Conservation (phyloP, 2,888 invertebrate genomes). For the Ferdinandea cuprea region DNA sequence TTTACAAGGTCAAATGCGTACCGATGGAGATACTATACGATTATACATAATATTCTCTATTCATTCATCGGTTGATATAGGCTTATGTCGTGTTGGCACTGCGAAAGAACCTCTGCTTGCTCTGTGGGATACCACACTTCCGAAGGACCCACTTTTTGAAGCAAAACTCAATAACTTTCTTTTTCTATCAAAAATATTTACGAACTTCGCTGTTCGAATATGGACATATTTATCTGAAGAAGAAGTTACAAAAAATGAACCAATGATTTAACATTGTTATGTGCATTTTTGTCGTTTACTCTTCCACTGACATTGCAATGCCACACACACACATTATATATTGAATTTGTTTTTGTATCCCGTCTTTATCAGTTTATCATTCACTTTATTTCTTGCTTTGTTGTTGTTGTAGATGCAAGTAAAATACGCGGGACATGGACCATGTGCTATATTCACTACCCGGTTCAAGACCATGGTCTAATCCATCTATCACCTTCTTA, state of each 20-base stretch:
- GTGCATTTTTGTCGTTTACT: conserved; percentile 50
- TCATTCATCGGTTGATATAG: conserved; percentile 32
- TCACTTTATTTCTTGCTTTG: conserved; percentile 29
- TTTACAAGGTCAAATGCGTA: conserved; percentile 63
- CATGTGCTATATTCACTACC: conserved; percentile 60
- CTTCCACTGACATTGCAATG: too few relatives aligned
- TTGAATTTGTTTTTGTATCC: neutral
- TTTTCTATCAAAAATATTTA: conserved; percentile 59
- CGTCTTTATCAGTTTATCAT: conserved; percentile 33
- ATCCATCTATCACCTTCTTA: conserved; percentile 11
- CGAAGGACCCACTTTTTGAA: conserved; percentile 31
- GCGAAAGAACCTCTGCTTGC: conserved; percentile 9
- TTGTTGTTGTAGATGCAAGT: conserved; percentile 24
- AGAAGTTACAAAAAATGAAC: neutral
- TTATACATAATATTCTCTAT: too few relatives aligned
- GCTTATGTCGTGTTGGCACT: conserved; percentile 10
- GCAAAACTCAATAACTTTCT: conserved; percentile 55
- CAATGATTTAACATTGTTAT: conserved; percentile 44
- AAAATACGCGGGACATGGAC: conserved; percentile 60
- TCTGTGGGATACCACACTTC: conserved; percentile 36
- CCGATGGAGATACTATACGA: too few relatives aligned
- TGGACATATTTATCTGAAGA: conserved; percentile 58
- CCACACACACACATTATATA: conserved; percentile 17
- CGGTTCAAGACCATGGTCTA: conserved; percentile 25
- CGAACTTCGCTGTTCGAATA: conserved; percentile 44